Evolutionary conservation across 2,797 vertebrate species (phyloP), one percentile per base, ranked within the genome.

Genomic region (Otolemur crassicaudatus): DNA sequence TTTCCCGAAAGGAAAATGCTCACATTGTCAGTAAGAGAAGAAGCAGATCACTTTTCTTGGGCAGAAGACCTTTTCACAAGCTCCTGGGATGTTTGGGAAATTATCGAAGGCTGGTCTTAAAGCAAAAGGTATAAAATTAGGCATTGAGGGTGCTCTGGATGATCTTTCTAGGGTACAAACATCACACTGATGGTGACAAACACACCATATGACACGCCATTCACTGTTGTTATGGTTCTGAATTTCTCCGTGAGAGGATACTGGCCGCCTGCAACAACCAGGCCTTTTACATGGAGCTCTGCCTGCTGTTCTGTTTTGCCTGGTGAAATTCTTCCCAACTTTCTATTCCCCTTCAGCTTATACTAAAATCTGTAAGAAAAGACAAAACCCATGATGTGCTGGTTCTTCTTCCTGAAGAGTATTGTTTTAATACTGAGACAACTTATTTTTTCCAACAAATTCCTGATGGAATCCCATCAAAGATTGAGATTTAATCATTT

Each of bases 311-410:
- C 63, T 60, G 58, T 87, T 95, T 92, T 56, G 63, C 43, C 40
- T 63, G 31, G 63, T 43, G 83, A 79, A 77, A 10, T 40, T 22
- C 77, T 81, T n/a, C 72, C n/a, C 49, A 60, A 49, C 14, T 73
- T 77, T 85, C 65, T 58, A 65, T 84, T 96, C 81, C 46, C 43
- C 84, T 75, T 82, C 14, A 53, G 79, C 73, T 82, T 82, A 73
- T 23, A 56, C 61, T 56, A 72, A 91, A 94, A 46, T 88, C 37
- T n/a, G 14, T 79, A 87, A 63, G 82, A 67, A 89, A 7, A 27
- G 25, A 27, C n/a, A 16, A 49, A 88, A 94, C 69, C 75, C 90
- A 95, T 13, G 69, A 65, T 82, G 23, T 63, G 31, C 20, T 85
- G 22, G 4, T 31, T 93, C 65, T 77, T 53, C 63, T 91, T 65